phyloP scores from a whole-genome alignment of 2,797 vertebrate species.

The Platalea minor region DNA sequence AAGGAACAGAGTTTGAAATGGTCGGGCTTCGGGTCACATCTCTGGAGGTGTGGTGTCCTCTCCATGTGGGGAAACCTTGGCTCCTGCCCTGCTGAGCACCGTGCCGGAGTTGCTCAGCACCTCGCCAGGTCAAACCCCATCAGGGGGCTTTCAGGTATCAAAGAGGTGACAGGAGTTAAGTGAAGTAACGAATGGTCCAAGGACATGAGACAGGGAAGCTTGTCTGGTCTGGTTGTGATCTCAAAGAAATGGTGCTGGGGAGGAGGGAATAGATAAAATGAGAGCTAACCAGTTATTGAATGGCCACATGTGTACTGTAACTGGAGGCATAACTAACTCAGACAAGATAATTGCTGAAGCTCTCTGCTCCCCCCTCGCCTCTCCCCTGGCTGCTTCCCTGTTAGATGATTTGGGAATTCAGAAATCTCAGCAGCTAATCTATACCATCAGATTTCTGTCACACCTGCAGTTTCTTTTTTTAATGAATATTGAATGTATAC shows the following conservation, averaged over 20 bases:
- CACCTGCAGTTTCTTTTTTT: slow-evolving; percentile 1
- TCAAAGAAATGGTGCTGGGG: neutral
- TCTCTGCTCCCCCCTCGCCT: neutral
- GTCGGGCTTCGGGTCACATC: neutral
- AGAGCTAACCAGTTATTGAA: neutral
- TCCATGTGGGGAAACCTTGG: fast-evolving
- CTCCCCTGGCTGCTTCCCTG: neutral
- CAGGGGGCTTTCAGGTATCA: neutral
- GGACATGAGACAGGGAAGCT: neutral
- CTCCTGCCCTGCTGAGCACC: neutral
- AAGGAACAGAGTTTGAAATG: neutral
- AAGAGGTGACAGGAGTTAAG: neutral
- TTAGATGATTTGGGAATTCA: slow-evolving; percentile 38
- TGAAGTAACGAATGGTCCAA: neutral
- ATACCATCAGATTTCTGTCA: slow-evolving; percentile 51
- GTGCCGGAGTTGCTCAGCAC: fast-evolving
- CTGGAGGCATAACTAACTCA: neutral
- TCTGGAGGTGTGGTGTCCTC: neutral
- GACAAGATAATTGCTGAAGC: slow-evolving; percentile 5
- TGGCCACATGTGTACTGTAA: neutral
- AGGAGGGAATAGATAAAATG: neutral
- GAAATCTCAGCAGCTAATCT: slow-evolving; percentile 51
- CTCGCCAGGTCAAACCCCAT: neutral
- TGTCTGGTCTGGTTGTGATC: neutral
- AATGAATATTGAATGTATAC: slow-evolving; percentile 49